Evolutionary conservation across 2,888 invertebrate genomes (phyloP), one percentile per base, ranked within the genome.

Genomic region (Lepidochrysops patricia): DNA sequence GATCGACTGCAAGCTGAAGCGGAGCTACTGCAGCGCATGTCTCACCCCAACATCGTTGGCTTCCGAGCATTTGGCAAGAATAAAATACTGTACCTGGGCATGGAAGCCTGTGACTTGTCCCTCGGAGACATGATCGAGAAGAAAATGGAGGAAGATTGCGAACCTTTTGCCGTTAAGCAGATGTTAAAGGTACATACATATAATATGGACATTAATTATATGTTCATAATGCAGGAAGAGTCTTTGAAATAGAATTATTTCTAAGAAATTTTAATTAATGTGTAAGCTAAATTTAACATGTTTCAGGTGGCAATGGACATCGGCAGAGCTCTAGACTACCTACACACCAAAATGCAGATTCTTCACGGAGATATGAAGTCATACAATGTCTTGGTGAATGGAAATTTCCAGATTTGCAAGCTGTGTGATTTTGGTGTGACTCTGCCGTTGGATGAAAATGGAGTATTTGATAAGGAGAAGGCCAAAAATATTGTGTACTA

Each of bases 351-450:
- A 64, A 93, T 92, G 58, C 89, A 91, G 58, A 82, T 96, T 48
- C 78, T 97, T 6, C 97, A 97, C 64, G 95, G 96, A 27, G 97
- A 97, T 76, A 86, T 97, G 37, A 96, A 97, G 80, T 96, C 96
- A 0, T 94, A 92, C 73, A 97, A 97, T 74, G 84, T 97, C 48
- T 88, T 97, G 0, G 89, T 96, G 0, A 94, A 95, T 65, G 94
- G 92, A 9, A 91, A 95, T 72, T 95, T 95, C 75, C 90, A 90
- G 27, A 87, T 91, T 1, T 94, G 95, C 66, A 96, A 97, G 77
- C 80, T 96, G 15, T 96, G 96, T 70, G 96, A 96, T 80, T 96
- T 96, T 76, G 96, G 96, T 2, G 95, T 95, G n/a, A 92, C 93
- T 25, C 70, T 96, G 63, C 93, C 94, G 0, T 76, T 96, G 1